Percentiles rank a stretch among this genome's conserved stretches.
Conservation (phyloP, 2,113 vertebrate species). For the Gasterosteus aculeatus region DNA sequence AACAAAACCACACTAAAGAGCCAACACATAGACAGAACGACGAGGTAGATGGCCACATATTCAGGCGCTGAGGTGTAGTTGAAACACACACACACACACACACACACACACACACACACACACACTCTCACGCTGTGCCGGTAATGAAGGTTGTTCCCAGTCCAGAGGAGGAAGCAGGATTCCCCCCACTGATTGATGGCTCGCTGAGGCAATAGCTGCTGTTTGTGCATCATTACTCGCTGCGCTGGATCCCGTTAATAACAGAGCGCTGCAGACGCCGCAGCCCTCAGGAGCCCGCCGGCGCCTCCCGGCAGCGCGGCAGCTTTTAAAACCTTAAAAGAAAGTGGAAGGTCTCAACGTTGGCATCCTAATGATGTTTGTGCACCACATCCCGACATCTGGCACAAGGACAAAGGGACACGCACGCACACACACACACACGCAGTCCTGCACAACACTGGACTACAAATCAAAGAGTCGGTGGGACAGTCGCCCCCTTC, state of each 20-base stretch:
- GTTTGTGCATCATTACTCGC: slow-evolving; percentile 64
- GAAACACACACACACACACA: background rate
- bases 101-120: slow-evolving; percentile 15
- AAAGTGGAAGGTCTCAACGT: slow-evolving; percentile 24
- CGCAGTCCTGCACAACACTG: slow-evolving; percentile 7
- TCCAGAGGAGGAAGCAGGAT: slow-evolving; percentile 63
- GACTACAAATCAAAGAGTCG: slow-evolving; percentile 53
- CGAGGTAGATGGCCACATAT: slow-evolving; percentile 29
- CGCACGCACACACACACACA: background rate
- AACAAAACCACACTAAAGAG: slow-evolving; percentile 29
- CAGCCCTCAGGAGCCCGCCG: slow-evolving; percentile 20
- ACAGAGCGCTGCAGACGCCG: slow-evolving; percentile 31
- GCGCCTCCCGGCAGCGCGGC: background rate
- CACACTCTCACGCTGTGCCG: slow-evolving; percentile 14
- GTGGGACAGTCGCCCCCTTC: too few relatives aligned
- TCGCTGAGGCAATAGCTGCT: slow-evolving; percentile 54
- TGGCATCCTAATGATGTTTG: slow-evolving; percentile 56
- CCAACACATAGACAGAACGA: slow-evolving; percentile 31
- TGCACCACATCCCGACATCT: slow-evolving; percentile 61
- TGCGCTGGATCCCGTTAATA: slow-evolving; percentile 41
- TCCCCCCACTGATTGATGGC: slow-evolving; percentile 72
- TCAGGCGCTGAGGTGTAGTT: slow-evolving; percentile 40
- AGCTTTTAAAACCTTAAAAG: slow-evolving; percentile 23
- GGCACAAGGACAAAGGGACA: slow-evolving; percentile 74
- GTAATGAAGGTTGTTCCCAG: slow-evolving; percentile 72